A percentile compares a stretch with the other conserved stretches of the same genome.
Conservation (phyloP, 37 sponge, comb jelly and placozoan species). For the Amphimedon queenslandica region DNA sequence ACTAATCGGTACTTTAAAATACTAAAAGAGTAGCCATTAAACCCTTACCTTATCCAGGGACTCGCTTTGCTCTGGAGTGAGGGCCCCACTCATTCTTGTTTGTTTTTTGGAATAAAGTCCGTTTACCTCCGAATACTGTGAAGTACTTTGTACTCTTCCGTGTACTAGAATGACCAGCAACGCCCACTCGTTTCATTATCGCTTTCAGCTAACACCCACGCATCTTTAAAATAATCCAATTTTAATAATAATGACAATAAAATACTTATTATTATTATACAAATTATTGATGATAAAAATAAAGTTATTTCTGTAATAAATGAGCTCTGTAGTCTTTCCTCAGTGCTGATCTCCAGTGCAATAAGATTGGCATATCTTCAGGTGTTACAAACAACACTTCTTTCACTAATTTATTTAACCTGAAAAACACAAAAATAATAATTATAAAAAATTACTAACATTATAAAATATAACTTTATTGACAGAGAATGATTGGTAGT, state of each 20-base stretch:
- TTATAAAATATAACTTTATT: background rate
- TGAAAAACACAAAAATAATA: background rate
- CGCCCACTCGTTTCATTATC: too few species aligned
- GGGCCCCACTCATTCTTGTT: conserved; percentile 64
- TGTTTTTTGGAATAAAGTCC: too few species aligned
- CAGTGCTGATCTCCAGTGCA: conserved; percentile 62
- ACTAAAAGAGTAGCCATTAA: background rate
- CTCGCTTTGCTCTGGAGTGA: conserved; percentile 43
- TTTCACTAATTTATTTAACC: conserved; percentile 32
- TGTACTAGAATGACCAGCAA: too few species aligned
- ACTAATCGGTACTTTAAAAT: background rate
- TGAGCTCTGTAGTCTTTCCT: conserved; percentile 24
- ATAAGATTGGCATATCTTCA: conserved; percentile 54
- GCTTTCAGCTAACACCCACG: too few species aligned
- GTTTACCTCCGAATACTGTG: too few species aligned
- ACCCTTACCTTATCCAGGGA: conserved; percentile 20
- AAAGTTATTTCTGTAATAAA: background rate
- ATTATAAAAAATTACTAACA: background rate
- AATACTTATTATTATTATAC: background rate
- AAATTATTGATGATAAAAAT: background rate
- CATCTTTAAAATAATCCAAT: too few species aligned
- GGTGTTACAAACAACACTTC: conserved; percentile 35
- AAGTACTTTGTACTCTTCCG: too few species aligned
- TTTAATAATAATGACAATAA: background rate
- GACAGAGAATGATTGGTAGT: background rate